Percentiles rank a stretch among this genome's conserved stretches.
Conservation (phyloP, 1,140 invertebrate genomes). For the Nephotettix cincticeps region DNA sequence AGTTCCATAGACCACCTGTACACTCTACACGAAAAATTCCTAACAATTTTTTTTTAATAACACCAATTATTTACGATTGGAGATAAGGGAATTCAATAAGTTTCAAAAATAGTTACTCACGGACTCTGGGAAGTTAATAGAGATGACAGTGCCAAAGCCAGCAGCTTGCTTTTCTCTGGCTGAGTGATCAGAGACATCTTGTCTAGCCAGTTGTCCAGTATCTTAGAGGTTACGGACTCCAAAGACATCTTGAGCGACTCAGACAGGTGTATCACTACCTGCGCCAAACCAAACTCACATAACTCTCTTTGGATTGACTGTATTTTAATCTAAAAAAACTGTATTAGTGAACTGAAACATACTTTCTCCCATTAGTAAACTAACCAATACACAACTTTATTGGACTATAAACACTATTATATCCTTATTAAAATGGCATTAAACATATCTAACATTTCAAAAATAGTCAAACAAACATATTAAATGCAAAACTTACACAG, state of each 20-base stretch:
- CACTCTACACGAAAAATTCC: not conserved
- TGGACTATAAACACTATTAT: not conserved
- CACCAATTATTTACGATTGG: not conserved
- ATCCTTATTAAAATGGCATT: not conserved
- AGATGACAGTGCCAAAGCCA: constrained; percentile 77
- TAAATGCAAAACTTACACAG: not conserved
- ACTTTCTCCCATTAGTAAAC: too few relatives aligned
- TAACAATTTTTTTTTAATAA: not conserved
- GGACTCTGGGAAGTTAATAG: constrained; percentile 61
- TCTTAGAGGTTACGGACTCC: constrained; percentile 60
- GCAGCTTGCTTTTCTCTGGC: constrained; percentile 76
- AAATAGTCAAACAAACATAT: not conserved
- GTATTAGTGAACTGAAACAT: too few relatives aligned
- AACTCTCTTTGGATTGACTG: too few relatives aligned
- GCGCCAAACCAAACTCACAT: too few relatives aligned
- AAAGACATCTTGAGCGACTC: constrained; percentile 38
- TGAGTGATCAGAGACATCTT: constrained; percentile 76
- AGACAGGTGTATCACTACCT: constrained; percentile 51
- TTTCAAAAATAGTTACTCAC: constrained; percentile 4
- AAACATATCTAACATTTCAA: not conserved
- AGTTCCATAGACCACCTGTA: too few relatives aligned
- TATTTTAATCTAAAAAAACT: too few relatives aligned
- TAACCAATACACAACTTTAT: too few relatives aligned
- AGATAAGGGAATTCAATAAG: not conserved
- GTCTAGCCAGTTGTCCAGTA: constrained; percentile 77